Percentiles rank a stretch among this genome's conserved stretches.
Conservation (phyloP, 2,797 vertebrate genomes). For the Discoglossus pictus region DNA sequence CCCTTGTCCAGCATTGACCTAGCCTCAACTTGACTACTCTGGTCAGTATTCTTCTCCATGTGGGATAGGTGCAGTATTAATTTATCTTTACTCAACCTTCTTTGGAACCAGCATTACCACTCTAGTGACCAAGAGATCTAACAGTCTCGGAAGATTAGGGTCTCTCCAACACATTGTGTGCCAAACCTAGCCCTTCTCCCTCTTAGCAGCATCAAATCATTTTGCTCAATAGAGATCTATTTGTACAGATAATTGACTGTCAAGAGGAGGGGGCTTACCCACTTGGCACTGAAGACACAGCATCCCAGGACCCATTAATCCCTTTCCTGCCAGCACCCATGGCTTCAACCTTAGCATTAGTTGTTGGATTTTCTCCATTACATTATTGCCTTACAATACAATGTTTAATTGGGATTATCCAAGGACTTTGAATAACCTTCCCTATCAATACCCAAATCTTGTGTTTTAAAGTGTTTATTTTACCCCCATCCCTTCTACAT, state of each 20-base stretch:
- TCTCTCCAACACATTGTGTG: conserved; percentile 33
- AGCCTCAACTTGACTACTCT: background rate
- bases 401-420: background rate
- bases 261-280: conserved; percentile 18
- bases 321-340: conserved; percentile 16
- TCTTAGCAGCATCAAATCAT: conserved; percentile 23
- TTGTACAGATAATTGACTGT: conserved; percentile 26
- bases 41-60: background rate
- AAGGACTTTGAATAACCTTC: background rate
- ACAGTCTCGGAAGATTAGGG: conserved; percentile 17
- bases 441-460: background rate
- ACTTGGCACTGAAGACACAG: conserved; percentile 27
- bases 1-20: background rate
- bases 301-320: conserved; percentile 21
- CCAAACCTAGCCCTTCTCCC: conserved; percentile 29
- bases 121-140: conserved; percentile 4
- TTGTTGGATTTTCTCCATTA: background rate
- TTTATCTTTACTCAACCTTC: conserved; percentile 9
- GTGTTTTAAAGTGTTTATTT: background rate
- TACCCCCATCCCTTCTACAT: too few species aligned
- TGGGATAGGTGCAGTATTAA: conserved; percentile 1
- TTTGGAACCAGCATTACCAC: conserved; percentile 19
- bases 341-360: background rate
- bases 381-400: conserved; percentile 28
- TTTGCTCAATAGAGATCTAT: conserved; percentile 29